Evolutionary conservation across 2,888 invertebrate genomes (phyloP).

Genomic region (Dexiosoma caninum): DNA sequence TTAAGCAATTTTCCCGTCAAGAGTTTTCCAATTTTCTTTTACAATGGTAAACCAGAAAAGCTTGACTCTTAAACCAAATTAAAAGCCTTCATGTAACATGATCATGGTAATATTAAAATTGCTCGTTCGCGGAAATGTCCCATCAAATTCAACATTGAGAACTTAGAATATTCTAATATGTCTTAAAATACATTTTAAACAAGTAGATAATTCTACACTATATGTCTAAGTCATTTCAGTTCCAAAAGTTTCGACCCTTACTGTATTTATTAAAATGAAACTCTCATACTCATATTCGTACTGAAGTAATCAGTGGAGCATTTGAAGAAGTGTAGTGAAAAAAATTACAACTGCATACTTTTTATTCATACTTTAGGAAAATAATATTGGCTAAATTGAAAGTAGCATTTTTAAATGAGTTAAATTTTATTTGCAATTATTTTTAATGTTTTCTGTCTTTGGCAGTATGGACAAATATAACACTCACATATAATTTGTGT

Average conservation of each 20-base stretch:
- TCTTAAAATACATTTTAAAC: neutral
- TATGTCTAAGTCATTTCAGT: neutral
- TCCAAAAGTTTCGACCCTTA: neutral
- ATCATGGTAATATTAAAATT: no score
- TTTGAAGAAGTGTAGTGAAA: constrained; percentile 8
- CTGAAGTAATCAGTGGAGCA: constrained; percentile 38
- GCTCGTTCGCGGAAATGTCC: no score
- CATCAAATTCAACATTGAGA: no score
- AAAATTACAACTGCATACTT: neutral
- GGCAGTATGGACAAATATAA: constrained; percentile 64
- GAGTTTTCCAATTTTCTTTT: no score
- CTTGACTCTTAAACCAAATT: no score
- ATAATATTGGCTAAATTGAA: constrained; percentile 35
- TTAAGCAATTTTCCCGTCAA: no score
- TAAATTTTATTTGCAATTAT: constrained; percentile 46
- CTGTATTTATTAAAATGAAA: constrained; percentile 7
- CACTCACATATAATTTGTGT: constrained; percentile 65
- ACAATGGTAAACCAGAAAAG: no score
- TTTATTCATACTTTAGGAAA: constrained; percentile 19
- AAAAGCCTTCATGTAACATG: no score
- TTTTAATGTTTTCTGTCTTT: constrained; percentile 48
- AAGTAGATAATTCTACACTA: neutral
- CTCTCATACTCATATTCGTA: constrained; percentile 8
- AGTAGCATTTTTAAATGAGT: constrained; percentile 36
- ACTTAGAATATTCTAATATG: no score